Base-by-base conservation (phyloP, 2,113 vertebrate genomes). In the Rhinogobius similis region DNA sequence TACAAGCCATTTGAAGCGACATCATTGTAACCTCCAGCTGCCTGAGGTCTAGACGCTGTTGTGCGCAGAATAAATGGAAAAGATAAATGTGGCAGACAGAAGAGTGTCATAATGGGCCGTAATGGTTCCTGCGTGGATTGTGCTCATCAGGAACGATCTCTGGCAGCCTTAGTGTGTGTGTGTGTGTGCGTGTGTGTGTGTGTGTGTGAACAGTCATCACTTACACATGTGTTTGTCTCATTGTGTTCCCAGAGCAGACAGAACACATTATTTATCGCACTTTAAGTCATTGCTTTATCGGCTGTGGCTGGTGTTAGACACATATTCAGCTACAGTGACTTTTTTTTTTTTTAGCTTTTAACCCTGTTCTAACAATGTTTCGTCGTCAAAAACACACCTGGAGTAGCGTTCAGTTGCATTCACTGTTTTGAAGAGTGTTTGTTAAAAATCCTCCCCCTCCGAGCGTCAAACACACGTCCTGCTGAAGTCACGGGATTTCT, bases 171-270 rank as follows among this genome's bases (percentile, higher is more conserved):
- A 3, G 27, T 10, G 12, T 61, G 56, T 36, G 27, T n/a, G n/a
- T n/a, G n/a, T n/a, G n/a, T n/a, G n/a, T n/a, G n/a, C n/a, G n/a
- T n/a, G n/a, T n/a, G n/a, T n/a, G n/a, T n/a, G n/a, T n/a, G n/a
- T n/a, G n/a, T n/a, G 12, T 61, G 56, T 36, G 27, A 61, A 61
- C 56, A 20, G 24, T 56, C 26, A 55, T 55, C 52, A 55, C 23
- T 55, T 55, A 13, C 12, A 26, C 52, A 56, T 26, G 23, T 56
- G 21, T 27, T 56, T 56, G 23, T 14, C 24, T 27, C 53, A 14
- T 27, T 55, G 53, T 58, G 14, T 27, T 18, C 29, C 52, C 52
- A 53, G 9, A 8, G 10, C 50, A 48, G 18, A 48, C 21, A 52
- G 6, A 21, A 52, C 8, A 50, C 46, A 21, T 8, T 20, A 50